These are phyloP conservation scores for Chloroclysta siterata DNA, from an alignment of 2,888 invertebrate genomes.

Conservation along the genomic window DNA sequence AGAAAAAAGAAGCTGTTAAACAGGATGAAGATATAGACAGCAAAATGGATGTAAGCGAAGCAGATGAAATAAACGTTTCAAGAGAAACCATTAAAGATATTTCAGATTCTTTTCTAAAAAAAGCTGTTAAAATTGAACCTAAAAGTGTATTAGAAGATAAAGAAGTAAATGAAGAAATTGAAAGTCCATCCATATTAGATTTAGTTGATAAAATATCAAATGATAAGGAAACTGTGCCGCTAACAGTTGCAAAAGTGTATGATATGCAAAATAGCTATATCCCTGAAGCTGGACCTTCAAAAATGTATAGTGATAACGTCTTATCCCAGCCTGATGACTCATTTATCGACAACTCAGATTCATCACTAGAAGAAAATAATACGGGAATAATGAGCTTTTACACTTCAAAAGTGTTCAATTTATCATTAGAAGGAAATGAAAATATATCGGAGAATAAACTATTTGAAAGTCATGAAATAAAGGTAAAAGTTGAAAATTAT, in stretches of 20 bases:
- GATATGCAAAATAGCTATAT: slow-evolving; percentile 64
- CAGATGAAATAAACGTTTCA: slow-evolving; percentile 70
- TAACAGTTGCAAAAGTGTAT: slow-evolving; percentile 58
- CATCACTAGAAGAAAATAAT: slow-evolving; percentile 61
- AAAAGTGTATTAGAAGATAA: slow-evolving; percentile 46
- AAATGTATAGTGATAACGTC: slow-evolving; percentile 15
- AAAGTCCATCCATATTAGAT: slow-evolving; percentile 41
- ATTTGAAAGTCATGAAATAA: slow-evolving; percentile 20
- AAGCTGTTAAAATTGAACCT: slow-evolving; percentile 52
- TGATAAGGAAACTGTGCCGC: slow-evolving; percentile 38
- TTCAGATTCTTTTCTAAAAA: slow-evolving; percentile 58
- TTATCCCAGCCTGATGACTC: slow-evolving; percentile 41
- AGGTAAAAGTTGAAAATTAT: slow-evolving; percentile 45
- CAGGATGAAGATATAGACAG: slow-evolving; percentile 29
- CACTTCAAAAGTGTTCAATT: slow-evolving; percentile 71
- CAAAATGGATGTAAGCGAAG: slow-evolving; percentile 48
- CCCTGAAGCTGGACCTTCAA: slow-evolving; percentile 72
- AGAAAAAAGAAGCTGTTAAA: slow-evolving; percentile 50
- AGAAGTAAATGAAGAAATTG: slow-evolving; percentile 33
- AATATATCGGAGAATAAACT: slow-evolving; percentile 19
- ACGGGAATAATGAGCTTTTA: slow-evolving; percentile 75
- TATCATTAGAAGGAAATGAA: slow-evolving; percentile 50
- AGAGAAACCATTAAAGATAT: slow-evolving; percentile 66
- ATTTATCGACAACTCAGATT: slow-evolving; percentile 54
- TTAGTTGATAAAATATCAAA: slow-evolving; percentile 35